phyloP scores from a whole-genome alignment of 2,888 invertebrate species.

The Drosophila testacea region DNA sequence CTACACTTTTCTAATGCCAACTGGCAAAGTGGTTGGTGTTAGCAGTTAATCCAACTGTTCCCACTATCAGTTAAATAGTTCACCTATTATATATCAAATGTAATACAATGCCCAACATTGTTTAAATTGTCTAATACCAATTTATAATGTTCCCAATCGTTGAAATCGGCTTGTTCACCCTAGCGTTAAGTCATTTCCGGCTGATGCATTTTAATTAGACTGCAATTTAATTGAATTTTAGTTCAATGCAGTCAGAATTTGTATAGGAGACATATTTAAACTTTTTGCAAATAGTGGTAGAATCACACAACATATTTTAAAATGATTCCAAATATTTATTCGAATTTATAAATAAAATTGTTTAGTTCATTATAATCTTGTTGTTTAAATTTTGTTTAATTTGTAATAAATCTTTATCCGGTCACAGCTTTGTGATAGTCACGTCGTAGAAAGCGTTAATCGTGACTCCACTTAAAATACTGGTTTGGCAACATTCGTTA shows the following conservation, averaged over 20 bases:
- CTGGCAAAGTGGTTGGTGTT: conserved; percentile 13
- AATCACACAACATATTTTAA: too few species aligned
- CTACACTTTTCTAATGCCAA: conserved; percentile 4
- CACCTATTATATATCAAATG: conserved; percentile 2
- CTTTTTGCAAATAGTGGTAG: too few species aligned
- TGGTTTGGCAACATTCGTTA: conserved; percentile 4
- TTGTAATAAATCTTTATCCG: too few species aligned
- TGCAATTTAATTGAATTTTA: conserved; percentile 6
- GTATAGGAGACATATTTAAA: not conserved
- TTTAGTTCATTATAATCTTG: too few species aligned
- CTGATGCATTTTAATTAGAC: conserved; percentile 20
- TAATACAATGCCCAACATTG: conserved; percentile 1
- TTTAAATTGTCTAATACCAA: not conserved
- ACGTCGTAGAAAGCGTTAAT: not conserved
- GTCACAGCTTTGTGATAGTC: not conserved
- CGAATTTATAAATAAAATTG: not conserved
- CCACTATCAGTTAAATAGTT: conserved; percentile 8
- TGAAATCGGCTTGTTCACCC: conserved; percentile 6
- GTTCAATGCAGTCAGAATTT: not conserved
- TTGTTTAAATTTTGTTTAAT: too few species aligned
- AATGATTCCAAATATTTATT: too few species aligned
- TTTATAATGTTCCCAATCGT: not conserved
- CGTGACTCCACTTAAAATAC: not conserved
- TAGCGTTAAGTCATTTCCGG: conserved; percentile 40
- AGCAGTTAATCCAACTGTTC: not conserved